phyloP scores from a whole-genome alignment of 1,140 invertebrate genomes.

The Bactericera cockerelli region DNA sequence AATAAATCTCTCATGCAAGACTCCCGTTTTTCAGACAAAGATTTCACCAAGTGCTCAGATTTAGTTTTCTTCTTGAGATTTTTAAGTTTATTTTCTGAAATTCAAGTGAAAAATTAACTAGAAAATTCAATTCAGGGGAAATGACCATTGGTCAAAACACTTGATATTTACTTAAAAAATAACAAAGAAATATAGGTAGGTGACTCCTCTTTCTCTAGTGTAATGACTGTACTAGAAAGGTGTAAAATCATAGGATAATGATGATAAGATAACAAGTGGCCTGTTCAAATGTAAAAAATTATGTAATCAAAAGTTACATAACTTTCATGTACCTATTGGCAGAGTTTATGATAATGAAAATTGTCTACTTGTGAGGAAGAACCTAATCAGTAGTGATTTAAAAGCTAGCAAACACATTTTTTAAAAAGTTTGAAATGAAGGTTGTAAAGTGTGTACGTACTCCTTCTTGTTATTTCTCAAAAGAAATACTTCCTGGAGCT shows the following conservation, averaged over 20 bases:
- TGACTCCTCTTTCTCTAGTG: not conserved
- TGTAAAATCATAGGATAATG: not conserved
- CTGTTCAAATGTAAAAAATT: too few species aligned
- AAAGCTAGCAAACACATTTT: not conserved
- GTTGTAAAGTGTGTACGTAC: too few species aligned
- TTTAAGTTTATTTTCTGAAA: constrained; percentile 2
- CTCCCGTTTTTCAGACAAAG: not conserved
- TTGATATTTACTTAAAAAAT: not conserved
- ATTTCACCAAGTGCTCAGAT: not conserved
- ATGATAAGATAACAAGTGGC: too few species aligned
- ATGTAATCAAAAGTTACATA: too few species aligned
- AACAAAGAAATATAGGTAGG: too few species aligned
- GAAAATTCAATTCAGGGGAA: not conserved
- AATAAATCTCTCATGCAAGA: not conserved
- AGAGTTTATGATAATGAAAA: too few species aligned
- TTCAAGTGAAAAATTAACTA: not conserved
- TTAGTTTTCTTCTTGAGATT: not conserved
- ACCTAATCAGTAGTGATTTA: not conserved
- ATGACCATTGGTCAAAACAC: not conserved
- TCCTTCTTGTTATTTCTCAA: too few species aligned
- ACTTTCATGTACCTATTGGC: too few species aligned
- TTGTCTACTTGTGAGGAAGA: too few species aligned
- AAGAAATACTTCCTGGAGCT: too few species aligned
- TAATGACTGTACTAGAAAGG: not conserved
- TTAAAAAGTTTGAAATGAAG: too few species aligned